phyloP scores from a whole-genome alignment of 2,888 invertebrate species.

The Liopterus haemorrhoidalis region DNA sequence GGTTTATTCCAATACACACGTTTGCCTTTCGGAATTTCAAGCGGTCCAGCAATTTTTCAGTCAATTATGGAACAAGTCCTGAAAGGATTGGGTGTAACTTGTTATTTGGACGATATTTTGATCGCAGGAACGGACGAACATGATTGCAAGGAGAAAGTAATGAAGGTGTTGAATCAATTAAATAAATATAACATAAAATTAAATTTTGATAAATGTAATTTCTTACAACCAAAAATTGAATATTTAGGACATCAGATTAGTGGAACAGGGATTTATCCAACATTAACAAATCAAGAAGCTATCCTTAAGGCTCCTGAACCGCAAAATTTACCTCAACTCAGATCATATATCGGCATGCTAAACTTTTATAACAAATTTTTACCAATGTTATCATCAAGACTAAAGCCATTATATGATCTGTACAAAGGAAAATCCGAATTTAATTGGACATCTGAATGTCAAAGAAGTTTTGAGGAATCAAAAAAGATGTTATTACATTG shows the following conservation, averaged over 20 bases:
- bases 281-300: conserved; percentile 15
- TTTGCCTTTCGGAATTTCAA: conserved; percentile 31
- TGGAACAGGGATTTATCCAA: conserved; percentile 11
- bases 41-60: conserved; percentile 31
- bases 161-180: conserved; percentile 2
- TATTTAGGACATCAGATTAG: conserved; percentile 15
- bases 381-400: conserved; percentile 22
- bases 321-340: conserved; percentile 21
- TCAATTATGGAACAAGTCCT: conserved; percentile 18
- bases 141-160: no score
- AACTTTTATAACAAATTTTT: conserved; percentile 27
- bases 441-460: conserved; percentile 19
- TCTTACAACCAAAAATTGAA: conserved; percentile 11
- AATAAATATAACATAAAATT: conserved; percentile 13
- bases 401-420: conserved; percentile 23
- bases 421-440: conserved; percentile 19
- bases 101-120: conserved; percentile 25
- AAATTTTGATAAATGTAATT: conserved; percentile 14
- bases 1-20: conserved; percentile 31
- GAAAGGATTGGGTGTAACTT: conserved; percentile 2
- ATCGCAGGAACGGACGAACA: conserved; percentile 33
- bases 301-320: conserved; percentile 23
- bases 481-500: conserved; percentile 21
- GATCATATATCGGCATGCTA: conserved; percentile 21
- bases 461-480: conserved; percentile 16